These are phyloP conservation scores for Phaedon cochleariae DNA, from an alignment of 2,888 invertebrate species.

Conservation along the genomic window DNA sequence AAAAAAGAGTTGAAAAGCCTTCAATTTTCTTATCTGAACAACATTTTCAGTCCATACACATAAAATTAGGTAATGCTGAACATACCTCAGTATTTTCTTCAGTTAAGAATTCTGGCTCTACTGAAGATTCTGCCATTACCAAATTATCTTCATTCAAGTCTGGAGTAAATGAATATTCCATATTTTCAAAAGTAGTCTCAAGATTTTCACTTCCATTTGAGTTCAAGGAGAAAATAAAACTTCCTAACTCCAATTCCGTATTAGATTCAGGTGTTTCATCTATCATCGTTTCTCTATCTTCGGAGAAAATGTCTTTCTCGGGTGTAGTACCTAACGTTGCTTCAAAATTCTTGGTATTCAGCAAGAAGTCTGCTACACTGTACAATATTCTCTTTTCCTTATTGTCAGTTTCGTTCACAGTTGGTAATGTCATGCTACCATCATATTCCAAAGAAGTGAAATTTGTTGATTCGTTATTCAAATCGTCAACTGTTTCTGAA, in stretches of 20 bases:
- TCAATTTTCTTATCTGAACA: background rate
- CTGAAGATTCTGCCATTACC: background rate
- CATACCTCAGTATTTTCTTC: background rate
- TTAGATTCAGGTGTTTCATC: background rate
- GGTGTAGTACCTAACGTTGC: slow-evolving; percentile 8
- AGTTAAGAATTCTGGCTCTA: background rate
- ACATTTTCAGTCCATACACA: background rate
- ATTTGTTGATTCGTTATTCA: background rate
- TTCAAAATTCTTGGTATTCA: slow-evolving; percentile 18
- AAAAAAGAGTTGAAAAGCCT: too few relatives aligned
- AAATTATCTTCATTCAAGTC: background rate
- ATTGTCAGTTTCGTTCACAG: background rate
- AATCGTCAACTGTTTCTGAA: background rate
- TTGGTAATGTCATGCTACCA: background rate
- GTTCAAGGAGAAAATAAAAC: background rate
- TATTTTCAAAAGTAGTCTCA: background rate
- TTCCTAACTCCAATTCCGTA: background rate
- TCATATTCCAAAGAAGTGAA: background rate
- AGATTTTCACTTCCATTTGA: background rate
- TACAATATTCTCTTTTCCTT: background rate
- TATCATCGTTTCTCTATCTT: background rate
- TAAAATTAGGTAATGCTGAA: background rate
- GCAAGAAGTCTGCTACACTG: slow-evolving; percentile 16
- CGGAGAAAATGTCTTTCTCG: background rate
- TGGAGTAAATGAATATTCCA: background rate